Conservation (phyloP, 2,113 vertebrate genomes). For the Ancistrus triradiatus region DNA sequence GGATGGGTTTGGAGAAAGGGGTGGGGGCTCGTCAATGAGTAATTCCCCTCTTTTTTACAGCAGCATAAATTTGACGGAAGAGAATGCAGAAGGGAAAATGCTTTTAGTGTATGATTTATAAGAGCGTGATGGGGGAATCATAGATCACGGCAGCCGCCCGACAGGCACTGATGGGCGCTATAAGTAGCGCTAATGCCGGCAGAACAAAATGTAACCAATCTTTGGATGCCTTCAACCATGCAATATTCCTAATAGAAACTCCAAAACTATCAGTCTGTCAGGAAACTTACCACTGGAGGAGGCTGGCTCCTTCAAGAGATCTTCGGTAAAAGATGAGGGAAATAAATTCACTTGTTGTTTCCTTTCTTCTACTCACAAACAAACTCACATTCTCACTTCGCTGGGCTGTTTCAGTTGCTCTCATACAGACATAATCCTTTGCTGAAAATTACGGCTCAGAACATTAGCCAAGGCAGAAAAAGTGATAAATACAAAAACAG, state of each 20-base stretch:
- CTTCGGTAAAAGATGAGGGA: slow-evolving; percentile 34
- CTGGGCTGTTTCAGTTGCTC: slow-evolving; percentile 11
- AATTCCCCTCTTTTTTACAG: slow-evolving; percentile 65
- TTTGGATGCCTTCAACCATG: slow-evolving; percentile 77
- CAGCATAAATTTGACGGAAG: slow-evolving; percentile 74
- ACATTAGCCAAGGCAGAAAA: slow-evolving; percentile 52
- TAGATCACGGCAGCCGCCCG: slow-evolving; percentile 73
- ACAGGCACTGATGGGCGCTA: slow-evolving; percentile 75
- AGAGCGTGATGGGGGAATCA: slow-evolving; percentile 73
- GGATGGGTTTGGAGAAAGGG: slow-evolving; percentile 18
- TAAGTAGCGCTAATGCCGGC: slow-evolving; percentile 71
- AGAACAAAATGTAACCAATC: slow-evolving; percentile 83
- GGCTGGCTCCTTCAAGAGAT: slow-evolving; percentile 21
- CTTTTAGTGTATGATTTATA: slow-evolving; percentile 81
- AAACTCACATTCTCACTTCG: slow-evolving; percentile 14
- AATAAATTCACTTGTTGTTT: slow-evolving; percentile 71
- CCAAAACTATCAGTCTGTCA: slow-evolving; percentile 73
- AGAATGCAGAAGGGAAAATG: slow-evolving; percentile 70
- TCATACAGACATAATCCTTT: background rate
- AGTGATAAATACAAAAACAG: slow-evolving; percentile 51
- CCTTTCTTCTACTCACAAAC: slow-evolving; percentile 39
- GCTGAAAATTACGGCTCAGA: slow-evolving; percentile 18
- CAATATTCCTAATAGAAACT: slow-evolving; percentile 78
- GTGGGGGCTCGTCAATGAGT: slow-evolving; percentile 62
- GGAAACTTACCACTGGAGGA: slow-evolving; percentile 36